Evolutionary conservation across 92 coral and sea anemone genomes (phyloP).

Genomic region (Phenganax marumi): DNA sequence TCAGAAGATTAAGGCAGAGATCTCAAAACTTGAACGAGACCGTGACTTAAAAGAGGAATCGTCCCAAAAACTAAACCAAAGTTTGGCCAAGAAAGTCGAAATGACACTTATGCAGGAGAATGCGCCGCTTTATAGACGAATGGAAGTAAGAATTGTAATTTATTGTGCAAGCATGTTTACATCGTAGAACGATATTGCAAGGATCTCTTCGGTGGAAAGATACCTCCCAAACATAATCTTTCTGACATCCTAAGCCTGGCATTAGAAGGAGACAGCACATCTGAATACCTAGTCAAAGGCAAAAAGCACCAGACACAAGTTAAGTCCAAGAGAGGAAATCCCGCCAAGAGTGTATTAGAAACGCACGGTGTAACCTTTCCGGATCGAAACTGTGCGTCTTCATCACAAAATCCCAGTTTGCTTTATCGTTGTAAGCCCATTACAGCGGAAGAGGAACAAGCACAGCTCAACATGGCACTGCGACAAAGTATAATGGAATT

Average conservation of each 20-base stretch:
- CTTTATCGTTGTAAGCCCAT: conserved; percentile 3
- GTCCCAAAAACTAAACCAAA: conserved; percentile 22
- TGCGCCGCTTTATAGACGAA: conserved; percentile 29
- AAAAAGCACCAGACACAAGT: conserved; percentile 12
- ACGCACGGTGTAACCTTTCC: conserved; percentile 41
- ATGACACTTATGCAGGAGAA: conserved; percentile 42
- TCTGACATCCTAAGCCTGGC: conserved; percentile 32
- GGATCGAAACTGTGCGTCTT: not conserved
- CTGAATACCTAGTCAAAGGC: not conserved
- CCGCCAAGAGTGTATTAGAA: conserved; percentile 52
- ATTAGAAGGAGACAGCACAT: conserved; percentile 31
- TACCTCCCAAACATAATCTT: conserved; percentile 40
- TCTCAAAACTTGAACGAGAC: conserved; percentile 51
- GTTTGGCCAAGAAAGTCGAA: conserved; percentile 51
- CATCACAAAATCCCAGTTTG: not conserved
- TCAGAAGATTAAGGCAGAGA: conserved; percentile 47
- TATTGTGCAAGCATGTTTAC: not conserved
- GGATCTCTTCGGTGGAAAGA: not conserved
- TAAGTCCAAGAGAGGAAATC: conserved; percentile 42
- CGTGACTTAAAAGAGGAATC: conserved; percentile 26
- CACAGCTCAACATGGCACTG: not conserved
- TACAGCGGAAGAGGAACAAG: not conserved
- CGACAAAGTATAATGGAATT: conserved; percentile 1
- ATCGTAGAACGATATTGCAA: not conserved
- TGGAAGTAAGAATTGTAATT: not conserved